Percentiles rank a stretch among this genome's conserved stretches.
These are phyloP conservation scores for Steinernema hermaphroditum DNA, from an alignment of 2,888 invertebrate genomes.

Conservation along the genomic window DNA sequence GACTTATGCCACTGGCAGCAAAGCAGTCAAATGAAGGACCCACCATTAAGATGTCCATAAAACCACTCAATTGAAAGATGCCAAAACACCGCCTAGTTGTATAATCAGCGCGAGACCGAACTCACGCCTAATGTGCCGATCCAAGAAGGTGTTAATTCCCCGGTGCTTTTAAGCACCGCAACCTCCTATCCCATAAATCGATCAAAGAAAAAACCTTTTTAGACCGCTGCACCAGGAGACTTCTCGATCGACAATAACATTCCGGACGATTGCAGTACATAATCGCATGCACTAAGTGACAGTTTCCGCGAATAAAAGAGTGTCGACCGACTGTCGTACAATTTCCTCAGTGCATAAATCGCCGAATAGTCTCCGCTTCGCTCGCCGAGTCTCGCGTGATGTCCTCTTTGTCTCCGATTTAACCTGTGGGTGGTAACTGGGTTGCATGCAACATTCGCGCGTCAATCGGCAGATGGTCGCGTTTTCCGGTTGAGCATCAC, in stretches of 20 bases:
- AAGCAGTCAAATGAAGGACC: too few relatives aligned
- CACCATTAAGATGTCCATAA: too few relatives aligned
- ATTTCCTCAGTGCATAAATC: background rate
- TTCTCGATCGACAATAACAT: conserved; percentile 23
- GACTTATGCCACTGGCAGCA: too few relatives aligned
- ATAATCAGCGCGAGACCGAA: too few relatives aligned
- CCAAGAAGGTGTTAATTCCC: too few relatives aligned
- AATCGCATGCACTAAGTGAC: background rate
- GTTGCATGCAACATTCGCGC: conserved; percentile 16
- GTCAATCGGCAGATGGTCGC: background rate
- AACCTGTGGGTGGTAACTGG: conserved; percentile 2
- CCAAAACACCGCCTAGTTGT: too few relatives aligned
- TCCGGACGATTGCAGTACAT: conserved; percentile 28
- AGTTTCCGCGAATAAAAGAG: background rate
- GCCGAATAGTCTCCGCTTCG: background rate
- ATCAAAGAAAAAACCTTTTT: conserved; percentile 11
- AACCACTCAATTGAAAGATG: too few relatives aligned
- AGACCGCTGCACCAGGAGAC: background rate
- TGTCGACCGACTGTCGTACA: conserved; percentile 14
- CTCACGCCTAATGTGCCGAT: too few relatives aligned
- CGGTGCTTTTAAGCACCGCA: too few relatives aligned
- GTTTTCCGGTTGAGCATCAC: background rate
- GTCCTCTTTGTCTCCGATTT: background rate
- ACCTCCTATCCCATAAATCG: conserved; percentile 3
- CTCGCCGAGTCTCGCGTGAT: background rate